phyloP scores from a whole-genome alignment of 1,140 invertebrate genomes.

The Notospermus geniculatus region DNA sequence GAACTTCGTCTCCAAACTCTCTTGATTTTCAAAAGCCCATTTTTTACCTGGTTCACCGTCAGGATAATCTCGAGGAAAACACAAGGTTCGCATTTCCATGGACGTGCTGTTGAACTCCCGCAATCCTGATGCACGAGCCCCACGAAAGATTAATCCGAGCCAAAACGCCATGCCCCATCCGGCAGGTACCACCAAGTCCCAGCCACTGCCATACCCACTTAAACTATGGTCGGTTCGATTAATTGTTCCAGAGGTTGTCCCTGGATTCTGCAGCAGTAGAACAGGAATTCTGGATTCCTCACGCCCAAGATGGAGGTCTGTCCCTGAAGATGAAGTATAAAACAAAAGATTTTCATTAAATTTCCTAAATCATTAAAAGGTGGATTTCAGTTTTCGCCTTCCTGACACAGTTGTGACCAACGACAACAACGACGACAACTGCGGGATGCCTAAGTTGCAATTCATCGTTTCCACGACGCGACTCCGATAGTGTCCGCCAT shows the following conservation, averaged over 20 bases:
- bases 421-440: too few species aligned
- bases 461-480: too few species aligned
- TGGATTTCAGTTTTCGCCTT: too few species aligned
- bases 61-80: slow-evolving; percentile 49
- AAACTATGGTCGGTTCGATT: not conserved
- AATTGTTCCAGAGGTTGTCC: not conserved
- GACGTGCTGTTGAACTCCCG: slow-evolving; percentile 69
- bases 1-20: slow-evolving; percentile 34
- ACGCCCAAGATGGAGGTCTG: slow-evolving; percentile 42
- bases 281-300: slow-evolving; percentile 65
- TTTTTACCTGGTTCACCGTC: slow-evolving; percentile 17
- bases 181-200: slow-evolving; percentile 81
- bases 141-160: slow-evolving; percentile 77
- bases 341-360: too few species aligned
- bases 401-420: too few species aligned
- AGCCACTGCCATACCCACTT: slow-evolving; percentile 70
- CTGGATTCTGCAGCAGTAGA: slow-evolving; percentile 72
- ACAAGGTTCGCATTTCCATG: slow-evolving; percentile 64
- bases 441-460: too few species aligned
- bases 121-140: slow-evolving; percentile 74
- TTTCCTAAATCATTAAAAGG: too few species aligned
- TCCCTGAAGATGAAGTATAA: slow-evolving; percentile 30
- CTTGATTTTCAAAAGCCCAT: slow-evolving; percentile 14
- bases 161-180: slow-evolving; percentile 83
- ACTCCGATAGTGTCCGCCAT: too few species aligned